A percentile compares a stretch with the other conserved stretches of the same genome.
Evolutionary conservation across 2,113 vertebrate species (phyloP).

Genomic region (Thamnophis sirtalis): DNA sequence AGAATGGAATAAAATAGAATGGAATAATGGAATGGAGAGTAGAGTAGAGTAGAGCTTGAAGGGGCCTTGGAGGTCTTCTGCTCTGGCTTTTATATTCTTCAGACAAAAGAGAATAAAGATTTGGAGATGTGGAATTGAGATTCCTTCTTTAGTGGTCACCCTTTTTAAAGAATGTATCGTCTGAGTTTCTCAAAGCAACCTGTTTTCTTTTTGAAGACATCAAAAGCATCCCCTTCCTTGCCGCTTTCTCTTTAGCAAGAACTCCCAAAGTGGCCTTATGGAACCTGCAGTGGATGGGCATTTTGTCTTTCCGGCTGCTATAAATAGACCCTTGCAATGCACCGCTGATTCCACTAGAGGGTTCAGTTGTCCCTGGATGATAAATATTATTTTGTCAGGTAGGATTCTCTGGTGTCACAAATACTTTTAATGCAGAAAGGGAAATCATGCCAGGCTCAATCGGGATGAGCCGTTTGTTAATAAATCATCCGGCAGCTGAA

Average conservation of each 20-base stretch:
- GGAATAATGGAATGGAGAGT: too few species aligned
- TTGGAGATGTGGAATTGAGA: constrained; percentile 1
- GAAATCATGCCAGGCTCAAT: not conserved
- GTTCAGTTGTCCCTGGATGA: constrained; percentile 64
- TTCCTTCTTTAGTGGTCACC: constrained; percentile 1
- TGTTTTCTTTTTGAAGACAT: not conserved
- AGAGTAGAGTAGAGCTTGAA: too few species aligned
- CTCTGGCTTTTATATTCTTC: too few species aligned
- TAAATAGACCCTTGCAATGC: constrained; percentile 46
- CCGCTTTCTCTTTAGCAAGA: not conserved
- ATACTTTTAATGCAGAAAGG: rapidly evolving
- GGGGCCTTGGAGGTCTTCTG: too few species aligned
- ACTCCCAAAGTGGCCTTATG: rapidly evolving
- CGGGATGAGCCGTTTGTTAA: not conserved
- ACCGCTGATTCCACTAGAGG: constrained; percentile 70
- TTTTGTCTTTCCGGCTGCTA: not conserved
- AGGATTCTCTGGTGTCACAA: rapidly evolving
- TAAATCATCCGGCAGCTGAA: not conserved
- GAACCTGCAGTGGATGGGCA: constrained; percentile 17
- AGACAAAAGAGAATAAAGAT: not conserved
- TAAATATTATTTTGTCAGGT: constrained; percentile 3
- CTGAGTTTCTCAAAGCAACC: not conserved
- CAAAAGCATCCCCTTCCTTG: constrained; percentile 2
- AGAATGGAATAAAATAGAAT: too few species aligned
- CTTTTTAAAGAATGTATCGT: not conserved